A percentile compares a stretch with the other conserved stretches of the same genome.
Evolutionary conservation across 1,140 invertebrate genomes (phyloP).

Genomic region (Drosophila truncata): DNA sequence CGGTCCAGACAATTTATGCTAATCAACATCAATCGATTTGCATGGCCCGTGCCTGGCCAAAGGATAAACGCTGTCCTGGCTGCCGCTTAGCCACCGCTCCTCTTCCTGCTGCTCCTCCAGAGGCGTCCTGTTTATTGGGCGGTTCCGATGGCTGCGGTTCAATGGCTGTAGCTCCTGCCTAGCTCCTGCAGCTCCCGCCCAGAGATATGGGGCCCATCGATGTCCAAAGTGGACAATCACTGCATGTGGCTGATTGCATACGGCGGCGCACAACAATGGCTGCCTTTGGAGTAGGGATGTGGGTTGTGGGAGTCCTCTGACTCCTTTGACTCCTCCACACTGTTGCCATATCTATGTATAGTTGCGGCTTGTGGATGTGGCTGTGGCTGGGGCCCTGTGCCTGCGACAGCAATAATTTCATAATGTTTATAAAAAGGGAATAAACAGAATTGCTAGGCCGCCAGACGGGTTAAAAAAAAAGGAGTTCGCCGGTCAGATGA

Average conservation of each 20-base stretch:
- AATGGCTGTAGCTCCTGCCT: slow-evolving; percentile 30
- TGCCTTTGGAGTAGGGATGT: neutral
- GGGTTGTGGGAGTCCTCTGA: no score
- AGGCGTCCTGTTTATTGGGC: slow-evolving; percentile 71
- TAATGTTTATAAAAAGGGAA: slow-evolving; percentile 57
- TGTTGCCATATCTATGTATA: slow-evolving; percentile 26
- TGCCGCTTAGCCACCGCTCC: neutral
- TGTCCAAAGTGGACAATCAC: slow-evolving; percentile 74
- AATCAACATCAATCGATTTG: slow-evolving; percentile 85
- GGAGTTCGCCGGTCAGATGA: slow-evolving; percentile 2
- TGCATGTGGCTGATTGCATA: slow-evolving; percentile 76
- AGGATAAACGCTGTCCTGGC: slow-evolving; percentile 59
- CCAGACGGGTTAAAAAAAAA: neutral
- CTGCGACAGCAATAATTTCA: slow-evolving; percentile 75
- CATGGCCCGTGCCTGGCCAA: slow-evolving; percentile 59
- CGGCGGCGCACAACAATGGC: slow-evolving; percentile 40
- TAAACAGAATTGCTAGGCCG: slow-evolving; percentile 10
- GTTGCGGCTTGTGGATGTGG: slow-evolving; percentile 3
- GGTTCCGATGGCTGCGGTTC: slow-evolving; percentile 64
- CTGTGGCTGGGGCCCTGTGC: slow-evolving; percentile 11
- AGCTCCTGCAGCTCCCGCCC: slow-evolving; percentile 30
- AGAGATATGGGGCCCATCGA: slow-evolving; percentile 20
- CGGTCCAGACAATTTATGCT: slow-evolving; percentile 85
- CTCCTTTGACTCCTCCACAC: slow-evolving; percentile 1
- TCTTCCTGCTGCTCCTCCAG: no score